Percentiles rank a stretch among this genome's conserved stretches.
Evolutionary conservation across 1,140 invertebrate genomes (phyloP).

Genomic region (Drosophila lacertosa): DNA sequence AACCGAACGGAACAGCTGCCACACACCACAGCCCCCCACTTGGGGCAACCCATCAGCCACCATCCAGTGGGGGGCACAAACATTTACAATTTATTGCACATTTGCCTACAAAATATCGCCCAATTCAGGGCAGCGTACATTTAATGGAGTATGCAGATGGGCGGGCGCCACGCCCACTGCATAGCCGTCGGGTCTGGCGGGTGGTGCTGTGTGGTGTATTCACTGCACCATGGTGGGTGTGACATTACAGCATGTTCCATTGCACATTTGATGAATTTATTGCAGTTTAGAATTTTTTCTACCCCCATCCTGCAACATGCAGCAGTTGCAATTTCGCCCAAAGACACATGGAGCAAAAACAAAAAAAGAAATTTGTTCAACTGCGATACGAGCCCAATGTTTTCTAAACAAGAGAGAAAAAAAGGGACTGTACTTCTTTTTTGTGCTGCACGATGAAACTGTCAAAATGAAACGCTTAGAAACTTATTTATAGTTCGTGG

Average conservation of each 20-base stretch:
- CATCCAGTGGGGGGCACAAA: slow-evolving; percentile 47
- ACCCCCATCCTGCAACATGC: slow-evolving; percentile 68
- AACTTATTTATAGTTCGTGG: slow-evolving; percentile 77
- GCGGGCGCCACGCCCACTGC: no score
- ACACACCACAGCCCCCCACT: slow-evolving; percentile 31
- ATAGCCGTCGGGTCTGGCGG: slow-evolving; percentile 4
- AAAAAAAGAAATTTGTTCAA: slow-evolving; percentile 46
- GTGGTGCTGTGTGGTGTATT: background rate
- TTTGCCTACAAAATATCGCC: slow-evolving; percentile 81
- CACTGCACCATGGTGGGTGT: slow-evolving; percentile 64
- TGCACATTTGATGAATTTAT: slow-evolving; percentile 84
- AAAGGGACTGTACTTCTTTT: slow-evolving; percentile 23
- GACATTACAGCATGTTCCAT: slow-evolving; percentile 83
- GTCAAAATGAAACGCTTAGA: slow-evolving; percentile 79
- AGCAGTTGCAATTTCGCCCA: slow-evolving; percentile 64
- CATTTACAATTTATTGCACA: slow-evolving; percentile 83
- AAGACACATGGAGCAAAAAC: slow-evolving; percentile 19
- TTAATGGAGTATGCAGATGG: slow-evolving; percentile 58
- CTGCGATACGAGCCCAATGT: slow-evolving; percentile 44
- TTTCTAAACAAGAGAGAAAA: slow-evolving; percentile 33
- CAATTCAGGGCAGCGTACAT: slow-evolving; percentile 62
- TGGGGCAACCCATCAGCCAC: background rate
- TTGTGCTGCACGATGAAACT: slow-evolving; percentile 56
- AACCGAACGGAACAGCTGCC: slow-evolving; percentile 52
- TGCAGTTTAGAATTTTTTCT: slow-evolving; percentile 83